Evolutionary conservation across 2,888 invertebrate genomes (phyloP), one percentile per base, ranked within the genome.

Genomic region (Acleris literana): DNA sequence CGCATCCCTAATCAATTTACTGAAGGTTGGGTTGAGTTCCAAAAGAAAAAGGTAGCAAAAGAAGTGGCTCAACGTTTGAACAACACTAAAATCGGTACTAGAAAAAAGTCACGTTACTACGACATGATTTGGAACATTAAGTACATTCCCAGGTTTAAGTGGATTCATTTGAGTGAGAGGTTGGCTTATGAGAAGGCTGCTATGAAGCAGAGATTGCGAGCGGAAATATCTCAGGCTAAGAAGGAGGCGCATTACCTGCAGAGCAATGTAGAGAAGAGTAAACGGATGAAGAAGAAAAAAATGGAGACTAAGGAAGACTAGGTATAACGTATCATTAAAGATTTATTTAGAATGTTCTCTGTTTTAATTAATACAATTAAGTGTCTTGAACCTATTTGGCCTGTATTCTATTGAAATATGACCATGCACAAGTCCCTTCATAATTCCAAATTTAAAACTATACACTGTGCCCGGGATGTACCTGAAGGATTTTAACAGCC

Each of bases 11-110:
- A 94, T 68, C 90, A 95, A 78, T 98, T 97, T 74, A 95, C 96
- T 0, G 99, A 99, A 93, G 99, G 99, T 2, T 99, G 99, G 99
- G 94, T 99, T 0, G 99, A 99, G 86, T 99, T 98, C 85, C 94
- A 96, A 78, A 96, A 96, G 74, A 98, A 98, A 86, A 95, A 95
- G 73, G 93, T 96, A 2, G 99, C 99, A 0, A 99, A 98, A 86
- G 93, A 94, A 79, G 96, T 98, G n/a, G 97, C 98, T 0, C 83
- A 87, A 1, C 87, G 94, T 58, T 86, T 99, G n/a, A 99, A 99
- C 82, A 98, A 97, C 78, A 96, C 94, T 62, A 96, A 96, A 87
- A 96, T 99, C 58, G 97, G 97, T 5, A 95, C 96, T 0, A 95
- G 97, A 70, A 97, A 97, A 78, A 96, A 95, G 74, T 97, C 97